Base-by-base conservation (phyloP, 2,888 invertebrate genomes). In the Carpatolechia fugitivella region DNA sequence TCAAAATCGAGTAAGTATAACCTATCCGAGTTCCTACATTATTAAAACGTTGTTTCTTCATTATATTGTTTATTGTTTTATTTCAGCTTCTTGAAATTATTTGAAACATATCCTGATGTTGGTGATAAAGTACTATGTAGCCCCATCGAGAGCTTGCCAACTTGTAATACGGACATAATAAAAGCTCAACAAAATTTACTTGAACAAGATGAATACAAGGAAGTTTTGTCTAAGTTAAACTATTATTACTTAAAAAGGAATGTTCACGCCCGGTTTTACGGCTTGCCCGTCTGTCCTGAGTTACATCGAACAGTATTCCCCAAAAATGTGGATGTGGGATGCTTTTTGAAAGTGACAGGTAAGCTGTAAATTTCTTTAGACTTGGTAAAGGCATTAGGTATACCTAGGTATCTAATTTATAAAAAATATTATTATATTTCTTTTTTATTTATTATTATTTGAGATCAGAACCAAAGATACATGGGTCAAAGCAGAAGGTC, bases 321-420 rank as follows among this genome's bases (percentile, higher is more conserved):
- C 0, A 92, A 92, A 63, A 93, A 93, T 78, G 91, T 92, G 56
- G 95, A 96, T 82, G 82, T 94, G 65, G 94, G 93, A 62, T 91
- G 91, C 66, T 95, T 96, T 83, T 78, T 96, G 55, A 94, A 94
- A 79, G 89, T 97, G 29, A 93, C 94, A 72, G 95, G 95, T 86
- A 87, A 64, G 65, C 24, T 18, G 3, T 24, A n/a, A n/a, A n/a
- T n/a, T n/a, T n/a, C n/a, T n/a, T n/a, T n/a, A n/a, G n/a, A n/a
- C n/a, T n/a, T n/a, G n/a, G n/a, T n/a, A n/a, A n/a, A n/a, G n/a
- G n/a, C n/a, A n/a, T n/a, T n/a, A n/a, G n/a, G n/a, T n/a, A n/a
- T n/a, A n/a, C n/a, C n/a, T n/a, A n/a, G n/a, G n/a, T n/a, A n/a
- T n/a, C n/a, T n/a, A n/a, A n/a, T n/a, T n/a, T n/a, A n/a, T n/a